Base-by-base conservation (phyloP, 2,797 vertebrate species). In the Microctenopoma lineatum region DNA sequence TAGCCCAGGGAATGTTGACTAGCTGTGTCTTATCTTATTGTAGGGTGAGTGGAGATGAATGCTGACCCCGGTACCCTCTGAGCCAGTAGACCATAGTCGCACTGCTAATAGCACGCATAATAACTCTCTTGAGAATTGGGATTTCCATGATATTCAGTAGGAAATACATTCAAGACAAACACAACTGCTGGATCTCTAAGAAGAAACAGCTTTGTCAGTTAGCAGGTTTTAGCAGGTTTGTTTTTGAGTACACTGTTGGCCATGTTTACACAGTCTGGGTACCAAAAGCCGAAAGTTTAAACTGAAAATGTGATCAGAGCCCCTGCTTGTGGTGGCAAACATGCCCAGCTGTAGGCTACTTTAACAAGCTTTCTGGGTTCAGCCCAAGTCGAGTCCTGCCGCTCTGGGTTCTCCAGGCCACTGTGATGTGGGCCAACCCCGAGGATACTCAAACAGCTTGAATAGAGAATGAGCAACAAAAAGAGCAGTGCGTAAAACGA, bases 31-130 rank as follows among this genome's bases (percentile, higher is more conserved):
- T 61, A 74, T 84, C 63, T 62, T 73, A 83, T 65, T 77, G 39
- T 66, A 69, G 45, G 56, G 59, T 66, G 57, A 67, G 58, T 75
- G 69, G 56, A 81, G 69, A 86, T 84, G 71, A 84, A 81, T 77
- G 77, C 42, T 52, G 67, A 80, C 65, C 73, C 54, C 58, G 1
- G 51, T 71, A 51, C 42, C 34, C 65, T 62, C 36, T 59, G 45
- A 59, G 57, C 39, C 56, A 77, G 69, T 7, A 73, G 63, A 80
- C 58, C 75, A 32, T 14, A 16, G 66, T 61, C 44, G 61, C 55
- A 34, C 10, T 65, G 61, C 71, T 79, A 55, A 75, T 46, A 59
- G 42, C 47, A 10, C 14, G 26, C 59, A 21, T 21, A 56, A 21
- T 7, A 71, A 61, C 45, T 62, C 39, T 45, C 71, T 68, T 76